Percentiles rank a stretch among this genome's conserved stretches.
Evolutionary conservation across 2,888 invertebrate genomes (phyloP).

Genomic region (Volucella bombylans): DNA sequence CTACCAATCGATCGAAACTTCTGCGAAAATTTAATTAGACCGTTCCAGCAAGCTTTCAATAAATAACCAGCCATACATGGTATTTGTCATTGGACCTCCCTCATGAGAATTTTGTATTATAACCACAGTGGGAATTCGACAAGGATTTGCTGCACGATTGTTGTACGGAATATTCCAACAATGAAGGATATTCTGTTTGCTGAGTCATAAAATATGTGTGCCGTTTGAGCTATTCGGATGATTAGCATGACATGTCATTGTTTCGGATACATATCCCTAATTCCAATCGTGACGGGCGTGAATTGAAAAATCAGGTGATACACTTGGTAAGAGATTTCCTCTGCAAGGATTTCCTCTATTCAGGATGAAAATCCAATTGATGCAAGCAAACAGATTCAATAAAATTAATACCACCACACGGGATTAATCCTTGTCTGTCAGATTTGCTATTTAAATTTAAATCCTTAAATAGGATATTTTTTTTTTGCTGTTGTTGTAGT

Average conservation of each 20-base stretch:
- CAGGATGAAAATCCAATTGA: not conserved
- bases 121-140: not conserved
- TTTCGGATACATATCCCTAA: not conserved
- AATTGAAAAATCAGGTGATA: not conserved
- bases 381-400: not conserved
- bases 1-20: constrained; percentile 7
- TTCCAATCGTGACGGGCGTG: not conserved
- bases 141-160: not conserved
- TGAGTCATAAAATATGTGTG: constrained; percentile 18
- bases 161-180: too few species aligned
- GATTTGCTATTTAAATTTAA: too few species aligned
- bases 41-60: not conserved
- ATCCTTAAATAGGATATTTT: too few species aligned
- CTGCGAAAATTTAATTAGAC: constrained; percentile 10
- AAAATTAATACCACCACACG: not conserved
- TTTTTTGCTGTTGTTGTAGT: too few species aligned
- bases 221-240: not conserved
- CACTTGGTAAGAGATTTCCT: not conserved
- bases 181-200: not conserved
- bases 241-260: not conserved
- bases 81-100: not conserved
- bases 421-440: not conserved
- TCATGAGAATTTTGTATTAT: not conserved
- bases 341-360: not conserved
- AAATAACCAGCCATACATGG: constrained; percentile 3